A percentile compares a stretch with the other conserved stretches of the same genome.
phyloP scores from a whole-genome alignment of 2,888 invertebrate genomes.

The Leucania comma region DNA sequence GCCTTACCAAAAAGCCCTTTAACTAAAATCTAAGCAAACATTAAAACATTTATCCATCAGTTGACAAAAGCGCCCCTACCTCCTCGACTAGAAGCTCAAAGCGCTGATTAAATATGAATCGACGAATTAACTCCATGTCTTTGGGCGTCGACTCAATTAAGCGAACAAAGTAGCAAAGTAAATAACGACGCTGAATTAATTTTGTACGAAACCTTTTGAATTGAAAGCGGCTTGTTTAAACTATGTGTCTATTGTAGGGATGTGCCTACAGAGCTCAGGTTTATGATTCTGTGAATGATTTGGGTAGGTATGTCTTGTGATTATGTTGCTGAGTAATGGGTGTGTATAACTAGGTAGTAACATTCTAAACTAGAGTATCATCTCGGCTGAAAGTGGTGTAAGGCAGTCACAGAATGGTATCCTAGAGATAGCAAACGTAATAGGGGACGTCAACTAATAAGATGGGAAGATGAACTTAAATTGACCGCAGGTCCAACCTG shows the following conservation, averaged over 20 bases:
- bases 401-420: no score
- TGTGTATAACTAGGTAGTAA: neutral
- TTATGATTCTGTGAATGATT: constrained; percentile 35
- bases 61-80: constrained; percentile 43
- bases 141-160: constrained; percentile 87
- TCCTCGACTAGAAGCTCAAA: constrained; percentile 58
- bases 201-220: constrained; percentile 79
- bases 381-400: no score
- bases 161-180: constrained; percentile 89
- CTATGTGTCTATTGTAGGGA: constrained; percentile 67
- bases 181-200: constrained; percentile 87
- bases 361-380: no score
- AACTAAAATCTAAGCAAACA: constrained; percentile 42
- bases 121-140: constrained; percentile 88
- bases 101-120: constrained; percentile 88
- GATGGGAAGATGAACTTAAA: no score
- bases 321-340: neutral
- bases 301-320: constrained; percentile 12
- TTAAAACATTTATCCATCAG: constrained; percentile 32
- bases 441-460: no score
- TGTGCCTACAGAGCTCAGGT: constrained; percentile 10
- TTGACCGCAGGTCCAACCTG: no score
- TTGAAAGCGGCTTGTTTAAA: constrained; percentile 83
- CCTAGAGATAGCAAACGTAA: no score
- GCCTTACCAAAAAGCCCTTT: neutral